These are phyloP conservation scores for Drosophila pallidifrons DNA, from an alignment of 1,140 invertebrate species.

Conservation along the genomic window DNA sequence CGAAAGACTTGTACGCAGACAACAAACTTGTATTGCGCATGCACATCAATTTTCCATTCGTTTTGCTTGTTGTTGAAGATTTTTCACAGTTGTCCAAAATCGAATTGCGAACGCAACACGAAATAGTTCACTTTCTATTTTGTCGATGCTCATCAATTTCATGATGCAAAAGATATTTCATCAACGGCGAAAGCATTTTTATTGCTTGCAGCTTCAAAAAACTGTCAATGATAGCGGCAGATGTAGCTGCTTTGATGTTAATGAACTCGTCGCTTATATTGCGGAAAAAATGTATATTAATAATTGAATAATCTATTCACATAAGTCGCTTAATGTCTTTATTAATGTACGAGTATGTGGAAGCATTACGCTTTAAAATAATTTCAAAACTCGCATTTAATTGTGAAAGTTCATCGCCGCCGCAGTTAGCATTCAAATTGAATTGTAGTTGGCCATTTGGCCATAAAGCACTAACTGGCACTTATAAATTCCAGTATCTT, in stretches of 20 bases:
- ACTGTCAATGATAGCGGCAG: conserved; percentile 20
- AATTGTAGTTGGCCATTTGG: conserved; percentile 25
- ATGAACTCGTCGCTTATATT: conserved; percentile 56
- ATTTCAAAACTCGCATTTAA: conserved; percentile 60
- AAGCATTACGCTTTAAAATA: conserved; percentile 26
- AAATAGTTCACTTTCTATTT: conserved; percentile 65
- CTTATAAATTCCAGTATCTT: conserved; percentile 26
- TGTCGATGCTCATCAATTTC: conserved; percentile 37
- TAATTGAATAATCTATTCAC: conserved; percentile 49
- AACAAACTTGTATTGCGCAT: conserved; percentile 35
- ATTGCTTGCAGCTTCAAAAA: conserved; percentile 30
- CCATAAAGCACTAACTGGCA: conserved; percentile 19
- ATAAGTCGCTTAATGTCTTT: conserved; percentile 30
- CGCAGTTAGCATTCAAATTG: conserved; percentile 65
- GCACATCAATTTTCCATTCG: conserved; percentile 47
- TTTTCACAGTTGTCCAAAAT: conserved; percentile 45
- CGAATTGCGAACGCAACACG: conserved; percentile 23
- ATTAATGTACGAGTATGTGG: conserved; percentile 13
- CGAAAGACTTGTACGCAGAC: conserved; percentile 38
- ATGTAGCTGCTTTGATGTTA: conserved; percentile 41
- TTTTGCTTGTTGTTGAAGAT: conserved; percentile 27
- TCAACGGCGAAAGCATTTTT: conserved; percentile 42
- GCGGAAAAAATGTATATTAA: conserved; percentile 53
- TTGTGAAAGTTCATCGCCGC: conserved; percentile 73
- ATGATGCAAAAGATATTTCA: conserved; percentile 22